Percentiles rank a stretch among this genome's conserved stretches.
Conservation (phyloP, 2,113 vertebrate species). For the Globicephala melas region DNA sequence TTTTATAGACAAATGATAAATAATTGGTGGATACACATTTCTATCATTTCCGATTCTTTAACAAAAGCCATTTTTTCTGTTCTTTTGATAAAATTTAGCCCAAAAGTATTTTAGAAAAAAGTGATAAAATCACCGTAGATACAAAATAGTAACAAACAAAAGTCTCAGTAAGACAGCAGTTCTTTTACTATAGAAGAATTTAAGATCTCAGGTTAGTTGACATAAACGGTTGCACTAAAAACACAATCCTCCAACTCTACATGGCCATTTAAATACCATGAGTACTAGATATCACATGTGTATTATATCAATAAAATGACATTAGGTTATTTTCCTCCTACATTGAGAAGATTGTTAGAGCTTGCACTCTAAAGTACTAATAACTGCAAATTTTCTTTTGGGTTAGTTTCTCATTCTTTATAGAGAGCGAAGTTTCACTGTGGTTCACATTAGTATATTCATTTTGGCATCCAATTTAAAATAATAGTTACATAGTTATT, state of each 20-base stretch:
- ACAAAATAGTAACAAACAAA: background rate
- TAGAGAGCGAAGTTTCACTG: background rate
- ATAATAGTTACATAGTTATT: background rate
- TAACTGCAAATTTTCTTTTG: background rate
- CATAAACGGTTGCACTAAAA: background rate
- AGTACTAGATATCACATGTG: background rate
- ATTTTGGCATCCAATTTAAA: background rate
- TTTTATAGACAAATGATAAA: background rate
- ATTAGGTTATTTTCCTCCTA: background rate
- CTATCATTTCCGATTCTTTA: background rate
- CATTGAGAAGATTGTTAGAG: background rate
- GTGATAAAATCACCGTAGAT: background rate
- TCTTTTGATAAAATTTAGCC: background rate
- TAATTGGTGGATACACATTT: background rate
- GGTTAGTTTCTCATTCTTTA: background rate
- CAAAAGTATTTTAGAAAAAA: background rate
- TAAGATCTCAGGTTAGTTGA: background rate
- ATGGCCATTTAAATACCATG: background rate
- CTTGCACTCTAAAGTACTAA: background rate
- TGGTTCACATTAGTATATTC: background rate
- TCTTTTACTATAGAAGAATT: background rate
- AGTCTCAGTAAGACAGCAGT: background rate
- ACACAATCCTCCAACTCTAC: background rate
- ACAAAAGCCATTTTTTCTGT: background rate
- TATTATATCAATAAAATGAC: background rate